Evolutionary conservation across 2,113 vertebrate genomes (phyloP), one percentile per base, ranked within the genome.

Genomic region (Perca flavescens): DNA sequence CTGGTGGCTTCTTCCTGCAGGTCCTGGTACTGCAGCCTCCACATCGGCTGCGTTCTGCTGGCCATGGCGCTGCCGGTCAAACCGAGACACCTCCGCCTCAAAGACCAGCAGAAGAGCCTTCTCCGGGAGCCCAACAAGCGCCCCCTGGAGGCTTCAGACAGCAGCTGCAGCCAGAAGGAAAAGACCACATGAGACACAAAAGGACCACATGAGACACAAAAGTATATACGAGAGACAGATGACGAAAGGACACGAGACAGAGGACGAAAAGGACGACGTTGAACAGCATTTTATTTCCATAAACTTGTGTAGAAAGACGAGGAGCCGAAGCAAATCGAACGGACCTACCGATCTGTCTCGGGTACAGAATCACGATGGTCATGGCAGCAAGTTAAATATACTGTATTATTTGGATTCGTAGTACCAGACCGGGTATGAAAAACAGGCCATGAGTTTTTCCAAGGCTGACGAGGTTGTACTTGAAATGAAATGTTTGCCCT

Each of bases 11-110:
- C 64, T 17, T 13, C 61, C n/a, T 49, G 8, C 74, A 99, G 97
- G 92, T 97, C 97, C 91, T 98, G 97, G 96, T 97, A 92, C 93
- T 99, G 96, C 91, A 94, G 95, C 89, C 92, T 97, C 71, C 97
- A 99, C 80, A 67, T 97, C 68, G 90, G 91, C 86, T 95, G 96
- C 62, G 83, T 98, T 67, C 89, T 98, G 89, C 93, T 97, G 49
- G 92, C 97, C 36, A 65, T 96, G 62, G 89, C 95, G 34, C 86
- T 98, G 72, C 97, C 97, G 0, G 84, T 95, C 91, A 97, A 97
- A 92, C 96, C 95, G 73, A 94, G 95, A 88, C 94, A 94, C 77
- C 95, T 95, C 91, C 93, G 95, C 89, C 72, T 92, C 76, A 95
- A 89, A 87, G 94, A 89, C 69, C 93, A 87, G 52, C 94, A 93